phyloP scores from a whole-genome alignment of 2,113 vertebrate genomes.

The Anolis sagrei region DNA sequence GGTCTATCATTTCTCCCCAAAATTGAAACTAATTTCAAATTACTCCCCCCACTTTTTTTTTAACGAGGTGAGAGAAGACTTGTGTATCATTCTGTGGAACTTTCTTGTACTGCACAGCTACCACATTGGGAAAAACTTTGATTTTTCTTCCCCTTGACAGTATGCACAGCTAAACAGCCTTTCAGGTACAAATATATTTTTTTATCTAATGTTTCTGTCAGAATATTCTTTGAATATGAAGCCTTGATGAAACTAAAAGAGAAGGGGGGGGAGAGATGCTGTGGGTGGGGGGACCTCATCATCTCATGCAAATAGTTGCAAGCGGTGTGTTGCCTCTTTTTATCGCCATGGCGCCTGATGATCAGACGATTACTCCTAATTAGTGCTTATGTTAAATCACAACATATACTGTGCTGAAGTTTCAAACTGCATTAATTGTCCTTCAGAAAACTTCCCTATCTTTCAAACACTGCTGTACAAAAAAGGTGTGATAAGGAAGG shows the following conservation, averaged over 20 bases:
- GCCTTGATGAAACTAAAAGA: background rate
- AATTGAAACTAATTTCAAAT: background rate
- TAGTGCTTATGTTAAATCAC: conserved; percentile 15
- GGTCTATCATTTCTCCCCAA: too few relatives aligned
- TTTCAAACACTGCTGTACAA: background rate
- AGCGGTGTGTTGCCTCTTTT: conserved; percentile 14
- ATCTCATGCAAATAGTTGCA: conserved; percentile 19
- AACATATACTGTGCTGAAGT: conserved; percentile 9
- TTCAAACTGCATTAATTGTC: conserved; percentile 6
- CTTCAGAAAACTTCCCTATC: background rate
- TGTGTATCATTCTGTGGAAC: background rate
- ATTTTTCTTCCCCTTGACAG: background rate
- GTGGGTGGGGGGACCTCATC: too few relatives aligned
- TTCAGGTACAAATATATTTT: background rate
- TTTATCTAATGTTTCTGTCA: conserved; percentile 28
- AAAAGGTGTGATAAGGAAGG: too few relatives aligned
- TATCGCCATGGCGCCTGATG: conserved; percentile 21
- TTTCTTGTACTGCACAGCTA: background rate
- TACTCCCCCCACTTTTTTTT: background rate
- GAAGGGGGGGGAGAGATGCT: too few relatives aligned
- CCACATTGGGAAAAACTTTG: background rate
- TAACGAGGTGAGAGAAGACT: background rate
- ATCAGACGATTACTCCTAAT: conserved; percentile 30
- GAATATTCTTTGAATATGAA: conserved; percentile 16
- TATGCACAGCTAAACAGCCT: conserved; percentile 25